Conservation (phyloP, 1,140 invertebrate species). For the Phymastichus coffea region DNA sequence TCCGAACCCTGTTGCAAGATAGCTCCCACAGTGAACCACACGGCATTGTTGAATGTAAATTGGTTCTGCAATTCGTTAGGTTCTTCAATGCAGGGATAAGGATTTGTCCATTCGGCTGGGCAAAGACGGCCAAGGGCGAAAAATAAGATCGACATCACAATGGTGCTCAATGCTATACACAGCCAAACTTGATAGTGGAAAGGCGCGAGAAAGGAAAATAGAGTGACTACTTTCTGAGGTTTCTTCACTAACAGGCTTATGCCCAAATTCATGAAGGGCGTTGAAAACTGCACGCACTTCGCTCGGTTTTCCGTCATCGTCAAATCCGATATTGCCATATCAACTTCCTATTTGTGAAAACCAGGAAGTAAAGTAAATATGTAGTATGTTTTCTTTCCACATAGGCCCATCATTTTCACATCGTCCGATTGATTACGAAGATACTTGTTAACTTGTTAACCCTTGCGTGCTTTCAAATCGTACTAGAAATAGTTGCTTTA, state of each 20-base stretch:
- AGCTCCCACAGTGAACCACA: conserved; percentile 81
- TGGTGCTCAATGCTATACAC: conserved; percentile 72
- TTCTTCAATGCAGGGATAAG: no score
- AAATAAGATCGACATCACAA: conserved; percentile 75
- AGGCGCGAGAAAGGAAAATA: conserved; percentile 85
- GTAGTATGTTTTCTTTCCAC: no score
- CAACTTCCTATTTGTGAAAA: conserved; percentile 72
- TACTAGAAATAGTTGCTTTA: no score
- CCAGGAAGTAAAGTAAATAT: no score
- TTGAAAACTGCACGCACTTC: conserved; percentile 82
- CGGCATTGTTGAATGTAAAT: conserved; percentile 75
- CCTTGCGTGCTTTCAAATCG: no score
- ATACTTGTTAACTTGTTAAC: no score
- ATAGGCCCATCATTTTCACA: no score
- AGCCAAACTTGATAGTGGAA: conserved; percentile 82
- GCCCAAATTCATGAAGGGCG: conserved; percentile 86
- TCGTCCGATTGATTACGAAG: no score
- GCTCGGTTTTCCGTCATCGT: conserved; percentile 84
- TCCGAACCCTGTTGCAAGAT: conserved; percentile 81
- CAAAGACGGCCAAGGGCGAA: conserved; percentile 79
- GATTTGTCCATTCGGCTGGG: conserved; percentile 78
- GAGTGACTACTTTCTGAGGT: conserved; percentile 70
- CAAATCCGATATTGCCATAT: conserved; percentile 84
- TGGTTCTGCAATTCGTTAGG: conserved; percentile 73
- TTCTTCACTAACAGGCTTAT: conserved; percentile 80